A percentile compares a stretch with the other conserved stretches of the same genome.
These are phyloP conservation scores for Diachrysia chrysitis DNA, from an alignment of 2,888 invertebrate species.

Conservation along the genomic window DNA sequence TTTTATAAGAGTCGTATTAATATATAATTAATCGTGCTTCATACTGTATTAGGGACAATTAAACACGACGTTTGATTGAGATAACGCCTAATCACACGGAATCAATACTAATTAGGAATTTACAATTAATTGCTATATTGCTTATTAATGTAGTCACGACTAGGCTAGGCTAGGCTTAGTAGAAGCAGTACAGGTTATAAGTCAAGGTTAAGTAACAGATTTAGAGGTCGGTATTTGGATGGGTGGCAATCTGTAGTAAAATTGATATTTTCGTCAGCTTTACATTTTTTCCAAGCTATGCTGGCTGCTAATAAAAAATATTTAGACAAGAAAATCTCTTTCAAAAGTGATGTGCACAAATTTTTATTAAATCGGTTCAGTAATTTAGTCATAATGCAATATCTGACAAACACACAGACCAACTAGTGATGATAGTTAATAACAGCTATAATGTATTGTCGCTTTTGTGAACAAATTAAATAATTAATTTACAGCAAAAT, in stretches of 20 bases:
- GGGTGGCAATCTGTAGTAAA: neutral
- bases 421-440: no score
- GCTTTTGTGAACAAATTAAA: neutral
- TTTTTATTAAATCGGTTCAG: neutral
- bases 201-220: neutral
- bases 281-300: no score
- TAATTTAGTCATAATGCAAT: neutral
- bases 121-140: neutral
- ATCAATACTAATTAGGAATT: neutral
- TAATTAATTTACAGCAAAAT: slow-evolving; percentile 15
- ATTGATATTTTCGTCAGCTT: no score
- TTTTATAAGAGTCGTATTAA: neutral
- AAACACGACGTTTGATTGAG: neutral
- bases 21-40: neutral
- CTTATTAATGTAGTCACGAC: neutral
- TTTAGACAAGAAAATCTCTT: no score
- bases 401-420: no score
- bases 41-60: neutral
- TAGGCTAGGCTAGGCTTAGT: neutral
- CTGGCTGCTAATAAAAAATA: no score
- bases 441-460: neutral
- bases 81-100: neutral
- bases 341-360: no score
- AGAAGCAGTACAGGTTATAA: neutral
- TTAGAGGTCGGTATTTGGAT: neutral